These are phyloP conservation scores for Drosophila sproati DNA, from an alignment of 1,140 invertebrate genomes.

Conservation along the genomic window DNA sequence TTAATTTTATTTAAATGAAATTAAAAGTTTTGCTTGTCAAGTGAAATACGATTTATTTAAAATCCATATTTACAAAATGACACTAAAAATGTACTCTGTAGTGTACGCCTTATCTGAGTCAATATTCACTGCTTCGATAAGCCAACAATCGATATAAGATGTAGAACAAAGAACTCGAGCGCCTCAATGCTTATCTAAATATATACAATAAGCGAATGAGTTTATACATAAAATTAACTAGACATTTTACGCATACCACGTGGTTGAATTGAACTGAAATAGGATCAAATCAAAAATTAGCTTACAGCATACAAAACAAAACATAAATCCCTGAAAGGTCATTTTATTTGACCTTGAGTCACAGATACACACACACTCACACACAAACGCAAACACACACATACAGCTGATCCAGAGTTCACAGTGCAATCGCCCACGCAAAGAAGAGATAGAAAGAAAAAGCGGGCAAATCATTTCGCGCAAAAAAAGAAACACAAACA, in stretches of 20 bases:
- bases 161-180: not conserved
- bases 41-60: no score
- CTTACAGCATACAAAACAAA: constrained; percentile 19
- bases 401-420: constrained; percentile 26
- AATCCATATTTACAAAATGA: not conserved
- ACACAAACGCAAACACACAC: not conserved
- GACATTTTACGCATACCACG: constrained; percentile 15
- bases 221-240: not conserved
- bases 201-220: constrained; percentile 18
- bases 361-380: constrained; percentile 13
- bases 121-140: constrained; percentile 35
- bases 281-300: not conserved
- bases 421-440: constrained; percentile 30
- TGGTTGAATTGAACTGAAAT: constrained; percentile 26
- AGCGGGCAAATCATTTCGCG: constrained; percentile 36
- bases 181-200: constrained; percentile 16
- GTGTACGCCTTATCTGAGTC: constrained; percentile 28
- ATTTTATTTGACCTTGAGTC: constrained; percentile 63
- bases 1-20: no score
- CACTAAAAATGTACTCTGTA: not conserved
- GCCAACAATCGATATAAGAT: constrained; percentile 28
- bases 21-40: no score
- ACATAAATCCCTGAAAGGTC: constrained; percentile 56
- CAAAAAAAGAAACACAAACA: constrained; percentile 34
- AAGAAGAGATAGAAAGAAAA: not conserved